Base-by-base conservation (phyloP, 2,113 vertebrate genomes). In the Hippocampus comes region DNA sequence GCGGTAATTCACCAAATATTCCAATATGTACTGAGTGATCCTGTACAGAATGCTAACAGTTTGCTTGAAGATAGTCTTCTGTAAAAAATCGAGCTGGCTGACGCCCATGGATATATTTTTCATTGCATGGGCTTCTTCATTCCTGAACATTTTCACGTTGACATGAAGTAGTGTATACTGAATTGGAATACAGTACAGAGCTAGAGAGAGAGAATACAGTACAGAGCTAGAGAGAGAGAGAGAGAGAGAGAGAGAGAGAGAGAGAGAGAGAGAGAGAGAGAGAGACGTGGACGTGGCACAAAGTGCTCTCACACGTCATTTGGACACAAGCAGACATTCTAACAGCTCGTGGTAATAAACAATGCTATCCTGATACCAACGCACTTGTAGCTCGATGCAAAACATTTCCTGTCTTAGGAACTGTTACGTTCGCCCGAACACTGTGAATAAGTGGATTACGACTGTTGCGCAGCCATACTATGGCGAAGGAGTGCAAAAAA, bases 281-380 rank as follows among this genome's bases (percentile, higher is more conserved):
- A 12, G 42, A 34, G 48, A 38, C 42, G 64, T 85, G 88, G 88
- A 91, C 89, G 89, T 91, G 89, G 89, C 89, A 91, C 84, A 82
- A 81, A 82, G 77, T 67, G 77, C 70, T 76, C 68, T 76, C 67
- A 85, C 89, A 89, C 86, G 89, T 91, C 88, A 87, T 81, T 64
- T 76, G 49, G 10, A 48, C 75, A 77, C 76, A 41, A 55, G 68
- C 79, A 55, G 55, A 71, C 71, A 68, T 76, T 72, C 67, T 70
- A 82, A 55, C 55, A 59, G 55, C 63, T 30, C 57, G 48, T 12
- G 27, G 20, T 63, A 14, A n/a, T 20, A 23, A 21, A 38, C 25
- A 66, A 18, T 14, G 30, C 60, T 8, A 7, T 10, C 34, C 41
- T 21, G 55, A 57, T 10, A 12, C 11, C n/a, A 23, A 25, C 55